Evolutionary conservation across 1,140 invertebrate species (phyloP).

Genomic region (Caenorhabditis inopinata): DNA sequence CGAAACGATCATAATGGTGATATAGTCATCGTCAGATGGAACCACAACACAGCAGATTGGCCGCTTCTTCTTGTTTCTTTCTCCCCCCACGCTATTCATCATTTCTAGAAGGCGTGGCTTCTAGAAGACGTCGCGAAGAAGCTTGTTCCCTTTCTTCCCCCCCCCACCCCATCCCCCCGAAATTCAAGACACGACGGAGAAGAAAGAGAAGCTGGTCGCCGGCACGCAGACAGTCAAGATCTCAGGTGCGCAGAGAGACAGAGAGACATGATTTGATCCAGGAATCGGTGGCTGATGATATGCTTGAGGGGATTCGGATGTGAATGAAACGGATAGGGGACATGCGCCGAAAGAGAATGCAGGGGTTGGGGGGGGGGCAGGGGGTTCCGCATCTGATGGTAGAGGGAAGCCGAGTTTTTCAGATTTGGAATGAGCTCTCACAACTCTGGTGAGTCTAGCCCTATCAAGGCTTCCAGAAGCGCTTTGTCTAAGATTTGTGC

Average conservation of each 20-base stretch:
- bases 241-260: neutral
- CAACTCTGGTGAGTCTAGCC: too few species aligned
- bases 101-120: neutral
- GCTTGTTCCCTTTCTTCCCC: neutral
- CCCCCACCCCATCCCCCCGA: too few species aligned
- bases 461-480: too few species aligned
- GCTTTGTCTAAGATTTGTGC: too few species aligned
- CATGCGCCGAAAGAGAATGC: too few species aligned
- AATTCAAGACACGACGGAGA: neutral
- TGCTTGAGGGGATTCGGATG: neutral
- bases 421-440: too few species aligned
- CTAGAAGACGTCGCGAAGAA: neutral
- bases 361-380: too few species aligned
- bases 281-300: neutral
- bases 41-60: neutral
- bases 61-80: neutral
- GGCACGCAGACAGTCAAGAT: neutral
- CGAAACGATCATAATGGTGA: conserved; percentile 14
- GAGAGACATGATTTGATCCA: neutral
- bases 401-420: too few species aligned
- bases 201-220: too few species aligned
- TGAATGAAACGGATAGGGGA: neutral
- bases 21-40: conserved; percentile 15
- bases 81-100: neutral
- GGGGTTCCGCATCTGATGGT: too few species aligned